phyloP scores from a whole-genome alignment of 2,113 vertebrate species.

The Piprites chloris region DNA sequence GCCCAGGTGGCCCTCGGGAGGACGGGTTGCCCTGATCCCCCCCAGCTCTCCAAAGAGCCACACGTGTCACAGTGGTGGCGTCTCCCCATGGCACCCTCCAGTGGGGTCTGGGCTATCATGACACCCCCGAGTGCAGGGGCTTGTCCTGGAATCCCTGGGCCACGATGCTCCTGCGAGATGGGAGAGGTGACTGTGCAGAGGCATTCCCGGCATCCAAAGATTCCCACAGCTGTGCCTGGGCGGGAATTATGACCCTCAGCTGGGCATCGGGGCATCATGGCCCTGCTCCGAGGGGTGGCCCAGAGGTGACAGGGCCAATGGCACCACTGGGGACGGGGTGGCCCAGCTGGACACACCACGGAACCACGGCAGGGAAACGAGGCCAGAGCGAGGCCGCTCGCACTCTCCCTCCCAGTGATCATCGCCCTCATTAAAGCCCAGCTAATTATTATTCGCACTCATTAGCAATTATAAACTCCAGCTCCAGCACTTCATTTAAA shows the following conservation, averaged over 20 bases:
- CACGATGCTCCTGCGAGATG: accelerated
- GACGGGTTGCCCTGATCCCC: not conserved
- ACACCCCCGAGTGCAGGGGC: accelerated
- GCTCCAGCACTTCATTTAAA: constrained; percentile 76
- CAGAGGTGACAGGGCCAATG: not conserved
- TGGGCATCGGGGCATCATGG: accelerated
- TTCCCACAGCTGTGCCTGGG: accelerated
- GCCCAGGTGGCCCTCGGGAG: not conserved
- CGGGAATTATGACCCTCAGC: accelerated
- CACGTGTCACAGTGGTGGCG: not conserved
- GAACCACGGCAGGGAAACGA: constrained; percentile 52
- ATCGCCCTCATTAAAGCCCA: constrained; percentile 76
- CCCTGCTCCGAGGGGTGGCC: not conserved
- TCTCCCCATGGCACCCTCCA: not conserved
- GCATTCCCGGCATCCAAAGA: not conserved
- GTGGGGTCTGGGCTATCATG: not conserved
- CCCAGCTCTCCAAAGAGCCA: not conserved
- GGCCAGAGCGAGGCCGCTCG: constrained; percentile 22
- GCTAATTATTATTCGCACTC: constrained; percentile 81
- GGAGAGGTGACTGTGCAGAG: not conserved
- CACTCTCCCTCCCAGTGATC: constrained; percentile 67
- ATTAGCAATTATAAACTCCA: constrained; percentile 81
- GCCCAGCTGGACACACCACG: not conserved
- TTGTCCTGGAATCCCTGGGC: accelerated
- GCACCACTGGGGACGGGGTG: not conserved